Conservation (phyloP, 2,888 invertebrate species). For the Drosophila borealis region DNA sequence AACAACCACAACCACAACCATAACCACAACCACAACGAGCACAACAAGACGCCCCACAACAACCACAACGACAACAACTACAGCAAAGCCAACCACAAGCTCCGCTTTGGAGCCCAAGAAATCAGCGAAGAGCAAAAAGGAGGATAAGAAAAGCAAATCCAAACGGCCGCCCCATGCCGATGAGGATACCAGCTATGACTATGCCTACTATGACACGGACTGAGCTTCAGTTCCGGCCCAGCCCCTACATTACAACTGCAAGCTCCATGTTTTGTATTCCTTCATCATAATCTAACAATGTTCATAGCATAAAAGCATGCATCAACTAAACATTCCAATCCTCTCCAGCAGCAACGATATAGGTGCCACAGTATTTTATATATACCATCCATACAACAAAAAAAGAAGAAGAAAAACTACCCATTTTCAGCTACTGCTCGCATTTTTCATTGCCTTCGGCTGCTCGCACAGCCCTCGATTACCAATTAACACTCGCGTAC, state of each 20-base stretch:
- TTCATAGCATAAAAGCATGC: slow-evolving; percentile 12
- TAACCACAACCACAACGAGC: slow-evolving; percentile 59
- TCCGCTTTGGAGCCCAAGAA: slow-evolving; percentile 57
- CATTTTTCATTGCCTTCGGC: slow-evolving; percentile 28
- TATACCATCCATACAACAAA: not conserved
- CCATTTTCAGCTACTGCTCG: slow-evolving; percentile 17
- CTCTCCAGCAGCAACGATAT: slow-evolving; percentile 42
- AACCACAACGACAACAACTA: slow-evolving; percentile 58
- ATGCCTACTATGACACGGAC: slow-evolving; percentile 94
- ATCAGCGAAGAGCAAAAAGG: slow-evolving; percentile 68
- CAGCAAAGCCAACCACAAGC: slow-evolving; percentile 51
- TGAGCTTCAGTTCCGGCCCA: slow-evolving; percentile 52
- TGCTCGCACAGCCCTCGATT: slow-evolving; percentile 28
- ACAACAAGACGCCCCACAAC: slow-evolving; percentile 63
- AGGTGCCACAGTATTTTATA: slow-evolving; percentile 76
- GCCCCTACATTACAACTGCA: slow-evolving; percentile 30
- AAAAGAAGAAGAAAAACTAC: slow-evolving; percentile 8
- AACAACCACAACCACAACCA: slow-evolving; percentile 31
- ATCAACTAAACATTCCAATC: slow-evolving; percentile 7
- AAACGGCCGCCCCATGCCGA: slow-evolving; percentile 85
- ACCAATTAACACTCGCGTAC: slow-evolving; percentile 70
- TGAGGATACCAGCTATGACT: slow-evolving; percentile 91
- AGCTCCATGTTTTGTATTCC: slow-evolving; percentile 17
- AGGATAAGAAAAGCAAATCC: slow-evolving; percentile 81
- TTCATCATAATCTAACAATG: slow-evolving; percentile 23